Evolutionary conservation across 2,888 invertebrate genomes (phyloP).

Genomic region (Polylopha cassiicola): DNA sequence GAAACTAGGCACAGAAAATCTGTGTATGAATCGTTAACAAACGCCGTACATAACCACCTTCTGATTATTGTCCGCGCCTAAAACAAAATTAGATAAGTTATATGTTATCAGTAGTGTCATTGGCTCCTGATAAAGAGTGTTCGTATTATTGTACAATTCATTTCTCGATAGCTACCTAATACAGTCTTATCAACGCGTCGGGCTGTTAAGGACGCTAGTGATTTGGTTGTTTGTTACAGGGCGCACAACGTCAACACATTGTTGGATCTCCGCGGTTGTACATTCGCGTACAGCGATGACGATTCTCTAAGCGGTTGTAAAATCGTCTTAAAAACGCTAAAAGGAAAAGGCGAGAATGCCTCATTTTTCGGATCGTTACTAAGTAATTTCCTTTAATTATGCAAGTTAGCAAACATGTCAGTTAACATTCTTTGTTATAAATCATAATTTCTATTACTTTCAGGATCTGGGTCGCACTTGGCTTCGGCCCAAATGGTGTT

Average conservation of each 20-base stretch:
- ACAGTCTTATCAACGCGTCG: constrained; percentile 36
- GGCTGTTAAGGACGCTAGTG: constrained; percentile 12
- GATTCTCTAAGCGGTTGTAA: constrained; percentile 76
- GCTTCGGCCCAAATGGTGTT: constrained; percentile 79
- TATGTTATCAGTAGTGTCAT: constrained; percentile 67
- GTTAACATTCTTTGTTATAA: constrained; percentile 2
- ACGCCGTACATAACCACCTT: constrained; percentile 8
- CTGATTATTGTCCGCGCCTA: constrained; percentile 29
- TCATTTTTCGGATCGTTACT: constrained; percentile 77
- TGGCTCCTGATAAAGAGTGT: constrained; percentile 57
- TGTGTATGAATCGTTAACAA: constrained; percentile 3
- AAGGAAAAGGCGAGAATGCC: constrained; percentile 77
- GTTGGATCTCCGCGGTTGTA: constrained; percentile 75
- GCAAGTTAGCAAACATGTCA: not conserved
- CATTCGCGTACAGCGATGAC: constrained; percentile 73
- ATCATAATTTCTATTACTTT: constrained; percentile 22
- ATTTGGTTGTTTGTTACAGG: constrained; percentile 41
- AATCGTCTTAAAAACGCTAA: constrained; percentile 71
- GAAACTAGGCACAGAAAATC: too few relatives aligned
- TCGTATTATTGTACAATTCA: constrained; percentile 59
- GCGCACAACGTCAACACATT: constrained; percentile 76
- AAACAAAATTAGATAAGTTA: constrained; percentile 55
- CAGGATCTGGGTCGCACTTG: constrained; percentile 79
- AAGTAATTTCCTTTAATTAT: constrained; percentile 48
- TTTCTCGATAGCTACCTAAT: constrained; percentile 36